Evolutionary conservation across 1,140 invertebrate genomes (phyloP), one percentile per base, ranked within the genome.

Genomic region (Cyrtorhinus lividipennis): DNA sequence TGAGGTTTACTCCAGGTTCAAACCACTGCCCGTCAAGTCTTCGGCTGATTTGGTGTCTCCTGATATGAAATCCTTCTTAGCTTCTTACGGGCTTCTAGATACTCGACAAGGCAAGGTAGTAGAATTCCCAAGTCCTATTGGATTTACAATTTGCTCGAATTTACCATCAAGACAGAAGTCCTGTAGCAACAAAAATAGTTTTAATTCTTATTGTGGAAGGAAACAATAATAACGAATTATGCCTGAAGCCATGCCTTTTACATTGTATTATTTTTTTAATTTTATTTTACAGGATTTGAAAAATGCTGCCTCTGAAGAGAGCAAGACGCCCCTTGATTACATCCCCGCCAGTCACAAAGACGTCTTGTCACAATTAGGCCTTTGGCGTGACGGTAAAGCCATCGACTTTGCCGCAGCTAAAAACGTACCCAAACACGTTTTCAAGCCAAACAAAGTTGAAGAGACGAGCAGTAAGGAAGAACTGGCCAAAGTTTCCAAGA

Each of bases 1-100:
- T 12, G 72, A 77, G 53, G 77, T 77, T 0, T 83, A 80, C 64
- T 70, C 74, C 0, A 76, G 72, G 18, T 83, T 83, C 62, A 83
- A 82, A 69, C 79, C 79, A 1, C 65, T 83, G 2, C 80, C 80
- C 10, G 73, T 73, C 13, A 73, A 59, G 38, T 59, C 73, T 10
- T 67, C 64, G 2, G 67, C 75, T 0, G 53, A 66, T 22, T 60
- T 48, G 3, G 66, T 66, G 38, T 66, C 78, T 56, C 69, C 74
- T 27, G 79, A 79, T 30, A 82, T 83, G 79, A 75, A 74, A 62
- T 73, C 76, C 12, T 77, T 83, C 25, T 65, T 83, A 20, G 74
- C 77, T 0, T 74, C 68, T 44, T 83, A 81, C 66, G 81, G 81
- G 2, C 70, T 83, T 1, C 72, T 76, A 0, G 64, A 69, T 22